These are phyloP conservation scores for Antechinus flavipes DNA, from an alignment of 2,113 vertebrate genomes.

Conservation along the genomic window DNA sequence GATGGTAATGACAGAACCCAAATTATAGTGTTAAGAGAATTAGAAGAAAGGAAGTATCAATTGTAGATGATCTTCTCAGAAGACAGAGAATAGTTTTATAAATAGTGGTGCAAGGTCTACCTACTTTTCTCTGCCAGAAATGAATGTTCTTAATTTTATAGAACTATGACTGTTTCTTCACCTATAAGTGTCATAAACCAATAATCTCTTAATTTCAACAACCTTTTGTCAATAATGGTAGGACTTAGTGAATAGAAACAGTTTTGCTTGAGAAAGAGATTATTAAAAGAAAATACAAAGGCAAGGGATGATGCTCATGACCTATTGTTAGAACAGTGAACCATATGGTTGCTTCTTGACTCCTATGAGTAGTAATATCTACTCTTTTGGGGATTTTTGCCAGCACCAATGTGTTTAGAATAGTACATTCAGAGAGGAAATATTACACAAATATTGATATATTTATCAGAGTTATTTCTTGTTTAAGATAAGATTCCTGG, in stretches of 20 bases:
- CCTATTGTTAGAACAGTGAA: neutral
- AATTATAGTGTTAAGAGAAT: too few relatives aligned
- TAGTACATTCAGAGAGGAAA: neutral
- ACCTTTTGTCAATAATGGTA: neutral
- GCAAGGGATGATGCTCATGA: neutral
- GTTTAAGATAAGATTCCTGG: neutral
- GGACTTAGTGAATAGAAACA: neutral
- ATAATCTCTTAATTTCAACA: neutral
- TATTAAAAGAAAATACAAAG: neutral
- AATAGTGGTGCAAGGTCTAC: neutral
- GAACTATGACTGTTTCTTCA: neutral
- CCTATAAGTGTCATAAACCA: neutral
- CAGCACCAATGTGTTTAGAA: neutral
- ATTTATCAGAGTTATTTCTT: neutral
- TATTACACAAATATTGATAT: neutral
- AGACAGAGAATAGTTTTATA: neutral
- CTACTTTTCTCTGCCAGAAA: neutral
- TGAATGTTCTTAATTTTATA: neutral
- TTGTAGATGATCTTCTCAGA: too few relatives aligned
- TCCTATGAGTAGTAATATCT: neutral
- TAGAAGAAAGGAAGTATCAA: too few relatives aligned
- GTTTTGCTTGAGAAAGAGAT: neutral
- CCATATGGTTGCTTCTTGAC: neutral
- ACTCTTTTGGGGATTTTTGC: neutral
- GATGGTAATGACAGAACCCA: too few relatives aligned